Percentiles rank a stretch among this genome's conserved stretches.
Evolutionary conservation across 2,797 vertebrate genomes (phyloP).

Genomic region (Bryconaethiops microstoma): DNA sequence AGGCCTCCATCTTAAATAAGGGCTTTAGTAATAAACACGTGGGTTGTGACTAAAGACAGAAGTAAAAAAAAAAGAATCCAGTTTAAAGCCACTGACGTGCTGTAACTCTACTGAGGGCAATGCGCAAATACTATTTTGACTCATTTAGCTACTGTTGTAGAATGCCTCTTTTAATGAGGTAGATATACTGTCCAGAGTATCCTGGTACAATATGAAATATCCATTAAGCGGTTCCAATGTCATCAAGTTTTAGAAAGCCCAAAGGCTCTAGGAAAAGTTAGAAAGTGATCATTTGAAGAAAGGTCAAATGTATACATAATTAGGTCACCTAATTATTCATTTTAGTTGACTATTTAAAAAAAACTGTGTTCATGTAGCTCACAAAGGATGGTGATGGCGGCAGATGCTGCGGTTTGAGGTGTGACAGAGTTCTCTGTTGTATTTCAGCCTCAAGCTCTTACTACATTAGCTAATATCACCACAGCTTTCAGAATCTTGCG

Average conservation of each 20-base stretch:
- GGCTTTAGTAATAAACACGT: conserved; percentile 25
- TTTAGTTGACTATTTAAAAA: no score
- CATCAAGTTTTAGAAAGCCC: not conserved
- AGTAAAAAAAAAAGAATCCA: not conserved
- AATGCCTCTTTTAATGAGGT: conserved; percentile 21
- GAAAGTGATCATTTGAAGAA: not conserved
- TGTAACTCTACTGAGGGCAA: not conserved
- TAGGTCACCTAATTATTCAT: no score
- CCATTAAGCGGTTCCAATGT: conserved; percentile 6
- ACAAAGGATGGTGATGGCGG: no score
- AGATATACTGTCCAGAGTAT: conserved; percentile 9
- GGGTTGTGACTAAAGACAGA: conserved; percentile 1
- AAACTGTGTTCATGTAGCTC: no score
- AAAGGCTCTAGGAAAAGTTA: not conserved
- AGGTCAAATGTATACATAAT: not conserved
- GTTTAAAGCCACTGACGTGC: conserved; percentile 7
- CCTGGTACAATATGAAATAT: conserved; percentile 15
- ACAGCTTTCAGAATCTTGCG: no score
- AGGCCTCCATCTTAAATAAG: conserved; percentile 40
- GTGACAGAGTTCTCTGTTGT: no score
- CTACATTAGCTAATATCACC: no score
- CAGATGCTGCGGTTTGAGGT: no score
- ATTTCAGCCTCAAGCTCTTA: no score
- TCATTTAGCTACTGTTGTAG: conserved; percentile 29
- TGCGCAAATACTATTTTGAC: conserved; percentile 10